Conservation (phyloP, 2,888 invertebrate genomes). For the Trisateles emortualis region DNA sequence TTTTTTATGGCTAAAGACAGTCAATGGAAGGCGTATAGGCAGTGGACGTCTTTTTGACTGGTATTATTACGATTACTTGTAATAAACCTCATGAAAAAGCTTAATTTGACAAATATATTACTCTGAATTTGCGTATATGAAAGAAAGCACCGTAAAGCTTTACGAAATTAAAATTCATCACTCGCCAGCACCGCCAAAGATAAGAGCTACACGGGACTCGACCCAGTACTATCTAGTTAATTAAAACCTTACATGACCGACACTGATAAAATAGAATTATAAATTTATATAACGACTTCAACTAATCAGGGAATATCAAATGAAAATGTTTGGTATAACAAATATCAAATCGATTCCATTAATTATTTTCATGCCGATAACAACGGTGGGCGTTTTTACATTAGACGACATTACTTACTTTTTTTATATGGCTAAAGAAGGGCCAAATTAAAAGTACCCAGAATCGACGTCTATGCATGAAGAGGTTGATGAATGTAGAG, state of each 20-base stretch:
- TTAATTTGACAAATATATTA: too few relatives aligned
- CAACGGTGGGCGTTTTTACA: background rate
- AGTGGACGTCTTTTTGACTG: too few relatives aligned
- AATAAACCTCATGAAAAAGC: too few relatives aligned
- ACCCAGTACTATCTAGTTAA: background rate
- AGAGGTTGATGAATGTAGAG: too few relatives aligned
- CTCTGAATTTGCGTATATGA: too few relatives aligned
- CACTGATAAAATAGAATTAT: background rate
- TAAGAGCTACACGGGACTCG: background rate
- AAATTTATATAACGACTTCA: background rate
- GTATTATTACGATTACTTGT: too few relatives aligned
- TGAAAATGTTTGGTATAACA: slow-evolving; percentile 29
- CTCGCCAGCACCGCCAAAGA: background rate
- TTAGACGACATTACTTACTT: background rate
- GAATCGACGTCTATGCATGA: too few relatives aligned
- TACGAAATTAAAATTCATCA: background rate
- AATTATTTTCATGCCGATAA: background rate
- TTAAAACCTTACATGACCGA: background rate
- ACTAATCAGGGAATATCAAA: slow-evolving; percentile 18
- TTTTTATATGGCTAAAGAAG: too few relatives aligned
- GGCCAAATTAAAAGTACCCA: too few relatives aligned
- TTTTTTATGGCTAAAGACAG: too few relatives aligned
- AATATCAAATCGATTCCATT: slow-evolving; percentile 15
- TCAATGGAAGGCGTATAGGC: too few relatives aligned
- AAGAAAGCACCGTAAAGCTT: too few relatives aligned